Conservation (phyloP, 2,797 vertebrate species). For the Chaenodraco wilsoni region DNA sequence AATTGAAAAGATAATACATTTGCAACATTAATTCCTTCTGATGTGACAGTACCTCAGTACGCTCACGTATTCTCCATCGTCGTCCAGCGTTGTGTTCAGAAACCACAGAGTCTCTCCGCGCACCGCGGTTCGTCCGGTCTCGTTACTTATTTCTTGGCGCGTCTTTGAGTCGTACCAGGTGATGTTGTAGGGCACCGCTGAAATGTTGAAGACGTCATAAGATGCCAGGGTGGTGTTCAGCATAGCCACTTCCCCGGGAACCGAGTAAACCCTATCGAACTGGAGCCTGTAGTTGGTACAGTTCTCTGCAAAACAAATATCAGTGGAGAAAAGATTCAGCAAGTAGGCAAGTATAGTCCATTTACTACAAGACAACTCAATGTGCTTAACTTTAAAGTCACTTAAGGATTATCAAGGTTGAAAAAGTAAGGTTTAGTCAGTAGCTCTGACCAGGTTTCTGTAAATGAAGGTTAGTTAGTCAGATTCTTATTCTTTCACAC, state of each 20-base stretch:
- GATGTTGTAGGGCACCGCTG: conserved; percentile 58
- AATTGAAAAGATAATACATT: too few relatives aligned
- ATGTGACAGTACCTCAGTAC: conserved; percentile 68
- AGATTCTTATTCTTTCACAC: too few relatives aligned
- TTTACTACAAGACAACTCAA: not conserved
- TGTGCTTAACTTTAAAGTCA: not conserved
- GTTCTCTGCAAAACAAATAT: conserved; percentile 53
- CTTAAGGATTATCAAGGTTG: too few relatives aligned
- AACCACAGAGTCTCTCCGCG: conserved; percentile 69
- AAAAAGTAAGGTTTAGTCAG: not conserved
- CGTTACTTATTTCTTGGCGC: conserved; percentile 36
- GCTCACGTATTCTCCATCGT: conserved; percentile 65
- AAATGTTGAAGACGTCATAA: conserved; percentile 43
- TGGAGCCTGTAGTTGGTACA: conserved; percentile 55
- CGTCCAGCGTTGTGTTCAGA: conserved; percentile 50
- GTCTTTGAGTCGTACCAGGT: conserved; percentile 69
- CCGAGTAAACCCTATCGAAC: conserved; percentile 63
- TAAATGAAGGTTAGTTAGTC: not conserved
- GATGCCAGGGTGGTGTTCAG: conserved; percentile 69
- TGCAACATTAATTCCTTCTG: not conserved
- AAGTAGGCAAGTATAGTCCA: too few relatives aligned
- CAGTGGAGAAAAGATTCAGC: not conserved
- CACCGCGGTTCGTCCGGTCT: conserved; percentile 49
- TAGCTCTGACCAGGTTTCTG: too few relatives aligned
- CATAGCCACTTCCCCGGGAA: conserved; percentile 73